Percentiles rank a stretch among this genome's conserved stretches.
These are phyloP conservation scores for Dione vanillae DNA, from an alignment of 2,888 invertebrate species.

Conservation along the genomic window DNA sequence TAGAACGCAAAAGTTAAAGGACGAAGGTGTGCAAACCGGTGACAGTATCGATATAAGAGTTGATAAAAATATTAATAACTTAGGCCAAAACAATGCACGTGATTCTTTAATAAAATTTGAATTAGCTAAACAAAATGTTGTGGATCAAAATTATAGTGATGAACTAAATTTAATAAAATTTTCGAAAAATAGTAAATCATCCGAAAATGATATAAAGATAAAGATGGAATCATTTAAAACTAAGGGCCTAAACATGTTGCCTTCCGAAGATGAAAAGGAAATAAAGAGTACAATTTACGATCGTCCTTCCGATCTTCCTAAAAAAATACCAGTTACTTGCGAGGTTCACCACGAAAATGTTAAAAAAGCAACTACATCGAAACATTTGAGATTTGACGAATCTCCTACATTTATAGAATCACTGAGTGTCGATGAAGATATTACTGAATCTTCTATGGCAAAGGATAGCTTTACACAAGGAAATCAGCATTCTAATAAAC, in stretches of 20 bases:
- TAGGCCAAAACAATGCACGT: not conserved
- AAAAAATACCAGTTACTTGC: conserved; percentile 18
- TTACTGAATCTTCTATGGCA: conserved; percentile 31
- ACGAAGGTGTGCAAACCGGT: conserved; percentile 67
- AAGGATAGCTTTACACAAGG: not conserved
- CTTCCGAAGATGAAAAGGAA: conserved; percentile 54
- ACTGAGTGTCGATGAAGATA: conserved; percentile 40
- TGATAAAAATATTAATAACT: conserved; percentile 26
- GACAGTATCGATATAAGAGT: conserved; percentile 61
- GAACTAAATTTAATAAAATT: conserved; percentile 65
- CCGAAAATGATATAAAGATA: conserved; percentile 35
- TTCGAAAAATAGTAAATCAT: conserved; percentile 53
- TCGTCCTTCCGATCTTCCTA: not conserved
- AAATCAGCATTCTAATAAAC: not conserved
- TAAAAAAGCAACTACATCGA: conserved; percentile 42
- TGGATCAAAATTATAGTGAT: conserved; percentile 43
- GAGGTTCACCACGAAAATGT: conserved; percentile 43
- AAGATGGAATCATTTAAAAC: conserved; percentile 16
- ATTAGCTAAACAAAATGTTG: not conserved
- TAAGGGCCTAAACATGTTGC: conserved; percentile 23
- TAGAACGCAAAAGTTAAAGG: conserved; percentile 41
- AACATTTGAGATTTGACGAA: conserved; percentile 67
- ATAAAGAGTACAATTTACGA: conserved; percentile 57
- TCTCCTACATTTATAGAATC: conserved; percentile 56
- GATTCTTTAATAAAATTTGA: conserved; percentile 5